Conservation (phyloP, 1,140 invertebrate species). For the Microplitis mediator region DNA sequence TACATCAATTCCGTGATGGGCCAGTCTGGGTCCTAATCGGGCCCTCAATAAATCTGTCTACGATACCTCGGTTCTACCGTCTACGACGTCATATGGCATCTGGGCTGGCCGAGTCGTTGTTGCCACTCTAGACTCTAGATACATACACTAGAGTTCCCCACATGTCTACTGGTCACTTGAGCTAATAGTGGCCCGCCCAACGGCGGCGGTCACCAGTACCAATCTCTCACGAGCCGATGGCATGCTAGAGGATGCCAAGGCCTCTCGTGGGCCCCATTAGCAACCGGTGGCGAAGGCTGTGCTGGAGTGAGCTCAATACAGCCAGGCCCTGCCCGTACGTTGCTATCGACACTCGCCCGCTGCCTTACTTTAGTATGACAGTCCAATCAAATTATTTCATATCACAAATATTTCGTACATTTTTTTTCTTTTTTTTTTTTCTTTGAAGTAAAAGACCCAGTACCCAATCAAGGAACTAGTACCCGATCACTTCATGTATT, state of each 20-base stretch:
- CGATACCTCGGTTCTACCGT: slow-evolving; percentile 50
- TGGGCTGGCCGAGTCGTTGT: slow-evolving; percentile 56
- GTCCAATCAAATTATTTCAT: slow-evolving; percentile 32
- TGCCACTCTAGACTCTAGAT: slow-evolving; percentile 45
- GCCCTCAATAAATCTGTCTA: slow-evolving; percentile 48
- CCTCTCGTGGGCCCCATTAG: slow-evolving; percentile 53
- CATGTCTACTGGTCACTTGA: slow-evolving; percentile 50
- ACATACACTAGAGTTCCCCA: slow-evolving; percentile 43
- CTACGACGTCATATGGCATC: slow-evolving; percentile 50
- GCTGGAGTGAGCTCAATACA: slow-evolving; percentile 59
- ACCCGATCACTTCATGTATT: too few species aligned
- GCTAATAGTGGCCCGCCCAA: slow-evolving; percentile 46
- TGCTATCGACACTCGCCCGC: slow-evolving; percentile 59
- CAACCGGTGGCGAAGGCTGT: slow-evolving; percentile 59
- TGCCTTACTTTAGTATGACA: slow-evolving; percentile 57
- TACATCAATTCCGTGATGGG: slow-evolving; percentile 38
- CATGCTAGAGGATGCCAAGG: slow-evolving; percentile 54
- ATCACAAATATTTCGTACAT: slow-evolving; percentile 18
- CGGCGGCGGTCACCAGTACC: slow-evolving; percentile 46
- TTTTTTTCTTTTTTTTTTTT: slow-evolving; percentile 22
- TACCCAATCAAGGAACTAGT: neutral
- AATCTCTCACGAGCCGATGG: slow-evolving; percentile 45
- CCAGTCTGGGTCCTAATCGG: slow-evolving; percentile 48
- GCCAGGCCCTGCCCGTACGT: slow-evolving; percentile 61
- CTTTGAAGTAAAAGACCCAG: neutral